A percentile compares a stretch with the other conserved stretches of the same genome.
Evolutionary conservation across 2,888 invertebrate genomes (phyloP).

Genomic region (Lagria hirta): DNA sequence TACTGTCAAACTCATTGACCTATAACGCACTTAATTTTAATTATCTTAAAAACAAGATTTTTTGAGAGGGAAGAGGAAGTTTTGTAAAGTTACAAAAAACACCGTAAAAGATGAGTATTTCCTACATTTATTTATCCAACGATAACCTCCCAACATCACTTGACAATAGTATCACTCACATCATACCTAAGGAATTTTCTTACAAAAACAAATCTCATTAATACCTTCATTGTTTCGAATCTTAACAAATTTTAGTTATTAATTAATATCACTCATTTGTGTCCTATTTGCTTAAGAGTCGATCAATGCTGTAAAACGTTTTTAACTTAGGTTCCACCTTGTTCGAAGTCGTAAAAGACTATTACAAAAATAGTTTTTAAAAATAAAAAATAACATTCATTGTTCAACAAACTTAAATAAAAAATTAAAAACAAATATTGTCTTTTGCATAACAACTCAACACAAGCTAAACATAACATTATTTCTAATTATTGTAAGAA

Average conservation of each 20-base stretch:
- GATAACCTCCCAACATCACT: slow-evolving; percentile 48
- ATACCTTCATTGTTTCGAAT: slow-evolving; percentile 15
- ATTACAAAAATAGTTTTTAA: slow-evolving; percentile 25
- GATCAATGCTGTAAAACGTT: neutral
- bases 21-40: too few relatives aligned
- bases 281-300: neutral
- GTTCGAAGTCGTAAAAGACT: slow-evolving; percentile 6
- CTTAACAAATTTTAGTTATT: slow-evolving; percentile 24
- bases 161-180: slow-evolving; percentile 45
- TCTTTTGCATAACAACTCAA: slow-evolving; percentile 22
- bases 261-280: slow-evolving; percentile 19
- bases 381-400: slow-evolving; percentile 15
- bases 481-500: slow-evolving; percentile 29
- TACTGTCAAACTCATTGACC: too few relatives aligned
- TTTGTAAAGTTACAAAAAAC: too few relatives aligned
- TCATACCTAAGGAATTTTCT: slow-evolving; percentile 34
- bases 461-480: slow-evolving; percentile 21
- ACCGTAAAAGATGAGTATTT: slow-evolving; percentile 28
- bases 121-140: slow-evolving; percentile 48
- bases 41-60: too few relatives aligned
- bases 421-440: slow-evolving; percentile 27
- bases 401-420: slow-evolving; percentile 25
- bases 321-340: too few relatives aligned
- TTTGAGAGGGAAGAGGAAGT: too few relatives aligned
- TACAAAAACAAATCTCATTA: slow-evolving; percentile 30